phyloP scores from a whole-genome alignment of 1,140 invertebrate genomes.

The Liolophura sinensis region DNA sequence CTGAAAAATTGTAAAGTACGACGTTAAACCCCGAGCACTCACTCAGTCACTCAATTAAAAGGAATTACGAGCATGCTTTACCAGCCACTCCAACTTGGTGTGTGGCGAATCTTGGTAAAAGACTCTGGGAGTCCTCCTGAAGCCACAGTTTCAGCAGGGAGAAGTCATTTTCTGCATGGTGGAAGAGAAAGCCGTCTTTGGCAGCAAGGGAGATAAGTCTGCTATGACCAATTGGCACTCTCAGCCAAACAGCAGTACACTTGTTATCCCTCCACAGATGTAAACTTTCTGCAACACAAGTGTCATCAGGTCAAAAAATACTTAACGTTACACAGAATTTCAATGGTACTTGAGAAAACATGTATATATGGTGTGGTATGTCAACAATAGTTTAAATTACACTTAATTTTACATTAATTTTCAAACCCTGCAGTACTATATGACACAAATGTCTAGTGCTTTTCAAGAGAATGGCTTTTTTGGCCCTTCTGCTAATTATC shows the following conservation, averaged over 20 bases:
- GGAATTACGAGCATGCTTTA: conserved; percentile 6
- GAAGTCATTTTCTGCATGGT: conserved; percentile 79
- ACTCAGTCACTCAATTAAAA: not conserved
- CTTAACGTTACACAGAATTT: too few relatives aligned
- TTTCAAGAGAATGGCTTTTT: too few relatives aligned
- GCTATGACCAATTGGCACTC: conserved; percentile 31
- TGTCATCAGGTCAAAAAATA: too few relatives aligned
- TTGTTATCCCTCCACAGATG: conserved; percentile 20
- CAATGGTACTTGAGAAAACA: too few relatives aligned
- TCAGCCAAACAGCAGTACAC: conserved; percentile 30
- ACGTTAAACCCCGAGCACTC: too few relatives aligned
- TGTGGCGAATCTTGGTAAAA: conserved; percentile 78
- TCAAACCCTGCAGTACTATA: too few relatives aligned
- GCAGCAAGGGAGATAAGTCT: conserved; percentile 32
- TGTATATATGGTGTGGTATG: too few relatives aligned
- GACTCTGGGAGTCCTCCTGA: conserved; percentile 64
- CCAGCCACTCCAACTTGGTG: conserved; percentile 70
- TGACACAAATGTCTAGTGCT: too few relatives aligned
- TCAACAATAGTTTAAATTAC: too few relatives aligned
- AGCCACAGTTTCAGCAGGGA: conserved; percentile 83
- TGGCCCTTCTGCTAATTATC: too few relatives aligned
- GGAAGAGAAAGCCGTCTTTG: conserved; percentile 80
- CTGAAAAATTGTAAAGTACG: too few relatives aligned
- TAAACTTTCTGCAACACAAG: conserved; percentile 19
- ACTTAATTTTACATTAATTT: too few relatives aligned